Evolutionary conservation across 1,140 invertebrate genomes (phyloP).

Genomic region (Cyclargus thomasi): DNA sequence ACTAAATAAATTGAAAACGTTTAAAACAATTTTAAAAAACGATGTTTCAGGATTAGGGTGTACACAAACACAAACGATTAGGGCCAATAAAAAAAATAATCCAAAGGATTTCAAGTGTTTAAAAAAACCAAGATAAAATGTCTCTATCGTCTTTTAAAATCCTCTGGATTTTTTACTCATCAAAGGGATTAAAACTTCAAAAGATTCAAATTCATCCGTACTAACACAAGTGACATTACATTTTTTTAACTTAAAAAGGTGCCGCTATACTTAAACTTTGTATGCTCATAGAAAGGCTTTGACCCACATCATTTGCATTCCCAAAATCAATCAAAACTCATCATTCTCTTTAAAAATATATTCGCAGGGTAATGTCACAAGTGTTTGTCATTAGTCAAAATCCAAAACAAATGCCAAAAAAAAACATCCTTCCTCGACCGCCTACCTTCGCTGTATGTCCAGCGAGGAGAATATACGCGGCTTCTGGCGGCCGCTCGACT

Average conservation of each 20-base stretch:
- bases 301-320: not conserved
- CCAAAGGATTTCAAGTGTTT: not conserved
- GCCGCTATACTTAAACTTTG: no score
- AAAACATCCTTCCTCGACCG: slow-evolving; percentile 25
- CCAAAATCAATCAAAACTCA: not conserved
- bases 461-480: slow-evolving; percentile 69
- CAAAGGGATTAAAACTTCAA: not conserved
- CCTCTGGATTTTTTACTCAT: not conserved
- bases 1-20: not conserved
- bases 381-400: slow-evolving; percentile 30
- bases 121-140: no score
- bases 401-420: slow-evolving; percentile 27
- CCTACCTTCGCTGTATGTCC: slow-evolving; percentile 70
- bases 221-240: not conserved
- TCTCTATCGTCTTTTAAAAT: no score
- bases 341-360: not conserved
- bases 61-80: not conserved
- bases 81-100: not conserved
- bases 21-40: not conserved
- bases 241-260: not conserved
- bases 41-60: not conserved
- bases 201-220: not conserved
- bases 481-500: slow-evolving; percentile 60
- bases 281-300: no score
- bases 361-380: slow-evolving; percentile 29